These are phyloP conservation scores for Prunella himalayana DNA, from an alignment of 2,113 vertebrate genomes.

Conservation along the genomic window DNA sequence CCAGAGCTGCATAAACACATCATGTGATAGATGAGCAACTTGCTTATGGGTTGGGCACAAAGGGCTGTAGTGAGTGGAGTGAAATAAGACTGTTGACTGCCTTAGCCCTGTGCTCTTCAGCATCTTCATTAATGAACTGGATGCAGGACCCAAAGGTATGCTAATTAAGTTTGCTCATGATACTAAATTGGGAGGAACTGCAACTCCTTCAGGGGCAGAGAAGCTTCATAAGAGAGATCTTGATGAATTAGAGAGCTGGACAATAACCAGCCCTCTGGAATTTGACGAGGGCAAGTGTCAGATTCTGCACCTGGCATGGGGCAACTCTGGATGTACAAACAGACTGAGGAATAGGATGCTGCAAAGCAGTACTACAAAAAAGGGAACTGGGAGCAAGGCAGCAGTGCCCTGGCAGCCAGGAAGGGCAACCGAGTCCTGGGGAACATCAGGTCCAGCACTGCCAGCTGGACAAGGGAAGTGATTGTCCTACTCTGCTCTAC, in stretches of 20 bases:
- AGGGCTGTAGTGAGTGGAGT: background rate
- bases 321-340: background rate
- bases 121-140: background rate
- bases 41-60: background rate
- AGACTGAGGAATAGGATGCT: background rate
- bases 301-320: background rate
- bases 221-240: background rate
- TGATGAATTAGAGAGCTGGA: background rate
- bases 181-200: background rate
- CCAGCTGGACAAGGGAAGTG: background rate
- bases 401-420: background rate
- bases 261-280: too few species aligned
- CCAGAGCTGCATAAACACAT: background rate
- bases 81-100: too few species aligned
- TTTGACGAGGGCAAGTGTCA: background rate
- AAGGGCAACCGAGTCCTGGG: rapidly evolving
- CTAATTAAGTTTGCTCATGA: background rate
- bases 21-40: background rate
- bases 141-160: background rate
- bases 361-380: background rate
- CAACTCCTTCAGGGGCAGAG: background rate
- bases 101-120: background rate
- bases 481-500: background rate
- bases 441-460: rapidly evolving
- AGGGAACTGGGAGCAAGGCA: background rate